Evolutionary conservation across 2,797 vertebrate genomes (phyloP).

Genomic region (Rhincodon typus): DNA sequence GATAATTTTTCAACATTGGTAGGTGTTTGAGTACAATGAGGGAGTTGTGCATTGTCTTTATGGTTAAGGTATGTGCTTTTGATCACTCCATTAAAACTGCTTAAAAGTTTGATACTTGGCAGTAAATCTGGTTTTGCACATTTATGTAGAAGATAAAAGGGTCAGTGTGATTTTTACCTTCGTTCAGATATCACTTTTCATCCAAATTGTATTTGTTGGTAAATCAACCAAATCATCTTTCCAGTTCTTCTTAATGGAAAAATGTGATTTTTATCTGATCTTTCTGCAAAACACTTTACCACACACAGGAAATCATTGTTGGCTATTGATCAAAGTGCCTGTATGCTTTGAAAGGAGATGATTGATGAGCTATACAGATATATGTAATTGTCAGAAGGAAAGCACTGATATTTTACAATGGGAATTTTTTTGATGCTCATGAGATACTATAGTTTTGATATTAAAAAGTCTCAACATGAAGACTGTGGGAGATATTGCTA

Average conservation of each 20-base stretch:
- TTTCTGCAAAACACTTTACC: slow-evolving; percentile 53
- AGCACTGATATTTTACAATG: slow-evolving; percentile 44
- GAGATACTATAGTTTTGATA: slow-evolving; percentile 1
- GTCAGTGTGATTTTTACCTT: slow-evolving; percentile 49
- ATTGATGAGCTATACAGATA: slow-evolving; percentile 56
- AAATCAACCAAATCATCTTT: slow-evolving; percentile 55
- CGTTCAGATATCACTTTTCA: slow-evolving; percentile 52
- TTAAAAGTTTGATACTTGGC: slow-evolving; percentile 45
- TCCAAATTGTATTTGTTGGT: slow-evolving; percentile 53
- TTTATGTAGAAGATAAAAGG: slow-evolving; percentile 51
- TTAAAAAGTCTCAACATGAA: neutral
- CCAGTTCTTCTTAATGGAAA: slow-evolving; percentile 50
- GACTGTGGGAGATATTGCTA: neutral
- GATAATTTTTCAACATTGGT: slow-evolving; percentile 55
- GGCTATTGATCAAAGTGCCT: slow-evolving; percentile 56
- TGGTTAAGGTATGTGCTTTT: slow-evolving; percentile 49
- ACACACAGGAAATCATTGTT: slow-evolving; percentile 52
- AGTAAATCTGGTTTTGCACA: slow-evolving; percentile 52
- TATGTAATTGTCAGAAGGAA: slow-evolving; percentile 53
- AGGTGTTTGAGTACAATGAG: slow-evolving; percentile 45
- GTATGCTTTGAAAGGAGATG: slow-evolving; percentile 58
- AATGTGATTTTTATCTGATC: slow-evolving; percentile 54
- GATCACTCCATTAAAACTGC: slow-evolving; percentile 50
- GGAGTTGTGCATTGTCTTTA: slow-evolving; percentile 38
- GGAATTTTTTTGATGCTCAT: neutral